Evolutionary conservation across 2,888 invertebrate genomes (phyloP).

Genomic region (Caenorhabditis japonica): DNA sequence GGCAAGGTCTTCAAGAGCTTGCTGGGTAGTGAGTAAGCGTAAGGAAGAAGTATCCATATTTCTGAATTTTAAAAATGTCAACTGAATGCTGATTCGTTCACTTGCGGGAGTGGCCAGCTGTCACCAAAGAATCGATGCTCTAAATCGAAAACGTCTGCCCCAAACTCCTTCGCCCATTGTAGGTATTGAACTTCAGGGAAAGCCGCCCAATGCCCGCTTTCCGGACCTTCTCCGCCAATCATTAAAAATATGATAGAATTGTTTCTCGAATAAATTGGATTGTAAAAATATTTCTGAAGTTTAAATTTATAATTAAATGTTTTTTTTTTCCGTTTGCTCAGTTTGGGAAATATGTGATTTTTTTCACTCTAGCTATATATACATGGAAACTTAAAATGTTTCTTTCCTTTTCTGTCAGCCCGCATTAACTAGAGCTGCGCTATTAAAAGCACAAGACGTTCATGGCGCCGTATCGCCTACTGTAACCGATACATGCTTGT

Average conservation of each 20-base stretch:
- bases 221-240: slow-evolving; percentile 69
- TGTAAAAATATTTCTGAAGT: slow-evolving; percentile 64
- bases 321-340: too few species aligned
- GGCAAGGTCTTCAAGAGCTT: slow-evolving; percentile 65
- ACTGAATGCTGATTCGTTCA: not conserved
- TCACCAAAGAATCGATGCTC: slow-evolving; percentile 68
- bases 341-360: too few species aligned
- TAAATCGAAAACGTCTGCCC: slow-evolving; percentile 63
- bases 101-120: slow-evolving; percentile 59
- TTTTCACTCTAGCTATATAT: too few species aligned
- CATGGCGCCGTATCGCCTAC: too few species aligned
- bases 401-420: too few species aligned
- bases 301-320: too few species aligned
- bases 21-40: slow-evolving; percentile 57
- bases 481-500: too few species aligned
- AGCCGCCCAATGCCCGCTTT: slow-evolving; percentile 58
- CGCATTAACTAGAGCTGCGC: too few species aligned
- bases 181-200: slow-evolving; percentile 57
- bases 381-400: too few species aligned
- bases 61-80: slow-evolving; percentile 28
- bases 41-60: slow-evolving; percentile 61
- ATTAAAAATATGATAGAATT: slow-evolving; percentile 67
- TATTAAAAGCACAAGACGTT: too few species aligned
- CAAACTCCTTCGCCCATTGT: slow-evolving; percentile 61
- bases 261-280: slow-evolving; percentile 55